Conservation (phyloP, 2,888 invertebrate genomes). For the Melipona bicolor region DNA sequence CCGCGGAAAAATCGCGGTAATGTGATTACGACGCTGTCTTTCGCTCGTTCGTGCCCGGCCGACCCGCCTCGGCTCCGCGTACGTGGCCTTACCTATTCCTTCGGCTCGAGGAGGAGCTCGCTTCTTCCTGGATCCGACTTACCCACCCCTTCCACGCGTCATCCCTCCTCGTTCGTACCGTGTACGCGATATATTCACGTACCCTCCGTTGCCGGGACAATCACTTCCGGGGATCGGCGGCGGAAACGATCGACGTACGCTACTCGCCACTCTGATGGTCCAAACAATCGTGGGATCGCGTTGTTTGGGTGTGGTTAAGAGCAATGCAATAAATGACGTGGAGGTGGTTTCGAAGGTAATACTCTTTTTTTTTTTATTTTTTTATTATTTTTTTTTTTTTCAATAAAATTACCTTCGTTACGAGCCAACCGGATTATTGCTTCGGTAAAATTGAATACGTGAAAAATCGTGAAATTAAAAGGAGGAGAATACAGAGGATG, state of each 20-base stretch:
- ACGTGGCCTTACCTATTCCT: constrained; percentile 67
- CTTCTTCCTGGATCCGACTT: constrained; percentile 64
- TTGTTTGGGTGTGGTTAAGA: not conserved
- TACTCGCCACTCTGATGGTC: not conserved
- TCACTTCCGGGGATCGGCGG: constrained; percentile 46
- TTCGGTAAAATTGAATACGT: too few relatives aligned
- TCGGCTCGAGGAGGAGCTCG: constrained; percentile 45
- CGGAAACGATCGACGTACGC: constrained; percentile 5
- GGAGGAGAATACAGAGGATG: not conserved
- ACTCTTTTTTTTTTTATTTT: too few relatives aligned
- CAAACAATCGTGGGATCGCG: not conserved
- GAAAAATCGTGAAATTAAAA: too few relatives aligned
- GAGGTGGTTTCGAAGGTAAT: too few relatives aligned
- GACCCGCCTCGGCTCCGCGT: constrained; percentile 71
- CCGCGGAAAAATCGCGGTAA: constrained; percentile 80
- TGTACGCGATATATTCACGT: constrained; percentile 38
- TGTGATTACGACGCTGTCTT: constrained; percentile 82
- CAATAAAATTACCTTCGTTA: too few relatives aligned
- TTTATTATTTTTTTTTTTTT: too few relatives aligned
- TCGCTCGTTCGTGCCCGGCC: constrained; percentile 78
- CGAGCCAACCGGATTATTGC: too few relatives aligned
- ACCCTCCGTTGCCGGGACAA: not conserved
- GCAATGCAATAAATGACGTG: too few relatives aligned
- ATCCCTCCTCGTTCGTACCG: constrained; percentile 18
- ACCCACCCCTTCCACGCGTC: constrained; percentile 49